Percentiles rank a stretch among this genome's conserved stretches.
These are phyloP conservation scores for Thymelicus lineola DNA, from an alignment of 2,888 invertebrate species.

Conservation along the genomic window DNA sequence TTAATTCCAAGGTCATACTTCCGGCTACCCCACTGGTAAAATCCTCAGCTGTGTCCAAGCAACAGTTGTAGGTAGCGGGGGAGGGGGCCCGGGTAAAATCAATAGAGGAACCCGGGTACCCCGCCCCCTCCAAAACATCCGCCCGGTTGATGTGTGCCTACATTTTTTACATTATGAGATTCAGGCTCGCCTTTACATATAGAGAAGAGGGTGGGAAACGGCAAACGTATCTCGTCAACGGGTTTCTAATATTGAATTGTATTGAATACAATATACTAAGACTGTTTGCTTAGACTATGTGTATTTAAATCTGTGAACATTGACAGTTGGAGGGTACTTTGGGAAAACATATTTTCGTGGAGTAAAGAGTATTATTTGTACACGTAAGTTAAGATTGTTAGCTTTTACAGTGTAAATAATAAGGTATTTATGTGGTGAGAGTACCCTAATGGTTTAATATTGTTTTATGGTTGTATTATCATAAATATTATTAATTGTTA, in stretches of 20 bases:
- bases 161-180: slow-evolving; percentile 54
- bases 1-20: slow-evolving; percentile 34
- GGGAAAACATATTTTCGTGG: not conserved
- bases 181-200: slow-evolving; percentile 42
- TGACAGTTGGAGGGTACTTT: not conserved
- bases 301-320: not conserved
- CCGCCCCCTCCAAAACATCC: slow-evolving; percentile 57
- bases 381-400: no score
- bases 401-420: no score
- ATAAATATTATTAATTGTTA: no score
- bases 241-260: slow-evolving; percentile 24
- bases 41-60: slow-evolving; percentile 60
- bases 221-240: slow-evolving; percentile 17
- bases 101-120: slow-evolving; percentile 69
- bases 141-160: slow-evolving; percentile 60
- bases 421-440: no score
- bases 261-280: slow-evolving; percentile 18
- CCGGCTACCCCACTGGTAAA: slow-evolving; percentile 24
- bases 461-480: no score
- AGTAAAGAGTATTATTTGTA: not conserved
- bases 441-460: no score
- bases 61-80: slow-evolving; percentile 80
- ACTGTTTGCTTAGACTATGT: not conserved
- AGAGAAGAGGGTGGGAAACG: slow-evolving; percentile 37
- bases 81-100: slow-evolving; percentile 67